Evolutionary conservation across 2,113 vertebrate species (phyloP).

Genomic region (Hydropotes inermis): DNA sequence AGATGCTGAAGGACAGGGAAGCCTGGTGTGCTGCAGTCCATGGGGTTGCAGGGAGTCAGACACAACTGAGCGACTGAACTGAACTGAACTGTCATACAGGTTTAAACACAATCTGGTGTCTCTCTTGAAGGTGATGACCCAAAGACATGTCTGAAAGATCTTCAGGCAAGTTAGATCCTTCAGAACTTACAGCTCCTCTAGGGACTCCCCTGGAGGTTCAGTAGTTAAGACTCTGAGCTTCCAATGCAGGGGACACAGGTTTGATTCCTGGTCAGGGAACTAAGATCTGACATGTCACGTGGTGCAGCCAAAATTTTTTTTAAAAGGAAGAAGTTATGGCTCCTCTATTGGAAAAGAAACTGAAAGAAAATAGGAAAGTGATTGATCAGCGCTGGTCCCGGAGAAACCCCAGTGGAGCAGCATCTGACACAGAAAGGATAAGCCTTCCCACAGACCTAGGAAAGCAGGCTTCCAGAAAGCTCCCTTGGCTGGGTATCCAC

Average conservation of each 20-base stretch:
- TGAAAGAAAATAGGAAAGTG: not conserved
- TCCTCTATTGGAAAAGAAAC: not conserved
- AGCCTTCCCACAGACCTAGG: not conserved
- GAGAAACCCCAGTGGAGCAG: not conserved
- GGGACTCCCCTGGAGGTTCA: not conserved
- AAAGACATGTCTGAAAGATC: not conserved
- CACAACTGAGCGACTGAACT: not conserved
- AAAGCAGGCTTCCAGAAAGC: not conserved
- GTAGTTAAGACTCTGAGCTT: not conserved
- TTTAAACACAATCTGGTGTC: not conserved
- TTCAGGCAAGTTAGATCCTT: not conserved
- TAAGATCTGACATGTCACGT: not conserved
- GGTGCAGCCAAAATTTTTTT: not conserved
- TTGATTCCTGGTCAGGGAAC: not conserved
- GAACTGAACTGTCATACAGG: not conserved
- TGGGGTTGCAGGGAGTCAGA: not conserved
- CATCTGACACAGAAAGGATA: accelerated
- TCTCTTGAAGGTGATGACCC: not conserved
- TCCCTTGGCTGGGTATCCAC: not conserved
- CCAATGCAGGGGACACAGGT: accelerated
- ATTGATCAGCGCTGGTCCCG: accelerated
- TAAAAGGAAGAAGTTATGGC: not conserved
- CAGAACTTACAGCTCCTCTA: not conserved
- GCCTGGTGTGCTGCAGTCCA: not conserved
- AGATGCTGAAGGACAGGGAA: not conserved